Evolutionary conservation across 2,113 vertebrate species (phyloP).

Genomic region (Emydocephalus ijimae): DNA sequence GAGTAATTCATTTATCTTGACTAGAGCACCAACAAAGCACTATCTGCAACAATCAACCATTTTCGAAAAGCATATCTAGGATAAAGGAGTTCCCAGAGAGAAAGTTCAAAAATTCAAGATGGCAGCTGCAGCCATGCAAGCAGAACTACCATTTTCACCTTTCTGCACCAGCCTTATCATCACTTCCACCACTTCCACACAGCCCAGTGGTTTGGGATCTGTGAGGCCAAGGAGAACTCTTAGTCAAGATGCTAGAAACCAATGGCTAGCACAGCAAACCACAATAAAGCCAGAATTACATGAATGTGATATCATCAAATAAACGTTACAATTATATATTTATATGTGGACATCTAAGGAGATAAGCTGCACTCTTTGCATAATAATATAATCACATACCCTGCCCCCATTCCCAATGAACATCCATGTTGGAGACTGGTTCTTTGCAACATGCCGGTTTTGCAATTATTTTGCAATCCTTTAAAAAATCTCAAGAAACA

Average conservation of each 20-base stretch:
- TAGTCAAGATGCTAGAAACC: not conserved
- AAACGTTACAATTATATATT: not conserved
- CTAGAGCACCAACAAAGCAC: not conserved
- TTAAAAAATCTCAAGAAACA: not conserved
- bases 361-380: not conserved
- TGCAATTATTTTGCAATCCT: not conserved
- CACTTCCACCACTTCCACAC: accelerated
- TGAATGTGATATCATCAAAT: not conserved
- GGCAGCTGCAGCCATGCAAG: not conserved
- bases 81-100: not conserved
- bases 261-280: not conserved
- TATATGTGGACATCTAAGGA: not conserved
- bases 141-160: not conserved
- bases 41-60: not conserved
- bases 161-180: not conserved
- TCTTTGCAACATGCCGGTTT: not conserved
- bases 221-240: not conserved
- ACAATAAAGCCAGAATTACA: not conserved
- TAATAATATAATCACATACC: not conserved
- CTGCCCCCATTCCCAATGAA: not conserved
- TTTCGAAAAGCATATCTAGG: not conserved
- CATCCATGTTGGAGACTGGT: not conserved
- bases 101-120: not conserved
- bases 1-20: not conserved
- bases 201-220: not conserved